These are phyloP conservation scores for Tenthredo amoena DNA, from an alignment of 2,888 invertebrate genomes.

Conservation along the genomic window DNA sequence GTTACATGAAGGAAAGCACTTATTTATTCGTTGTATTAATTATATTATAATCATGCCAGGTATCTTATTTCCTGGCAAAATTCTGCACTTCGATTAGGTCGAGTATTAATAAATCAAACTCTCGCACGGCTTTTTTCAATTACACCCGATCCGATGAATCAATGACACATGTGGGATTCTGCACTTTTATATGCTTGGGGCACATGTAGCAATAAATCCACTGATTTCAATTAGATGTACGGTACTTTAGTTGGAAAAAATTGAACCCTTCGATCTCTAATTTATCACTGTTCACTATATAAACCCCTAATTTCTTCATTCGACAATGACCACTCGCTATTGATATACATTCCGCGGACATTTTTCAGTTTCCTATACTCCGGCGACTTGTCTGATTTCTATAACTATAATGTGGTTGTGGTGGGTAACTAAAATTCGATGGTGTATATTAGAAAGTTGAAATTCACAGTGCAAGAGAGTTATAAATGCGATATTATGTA, in stretches of 20 bases:
- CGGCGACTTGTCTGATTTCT: background rate
- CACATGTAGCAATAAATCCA: background rate
- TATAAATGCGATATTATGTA: slow-evolving; percentile 27
- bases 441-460: slow-evolving; percentile 13
- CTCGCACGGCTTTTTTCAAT: background rate
- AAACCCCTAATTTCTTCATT: background rate
- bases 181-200: background rate
- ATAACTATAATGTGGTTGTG: background rate
- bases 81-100: background rate
- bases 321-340: background rate
- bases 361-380: background rate
- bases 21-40: background rate
- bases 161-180: background rate
- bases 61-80: background rate
- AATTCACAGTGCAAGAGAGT: background rate
- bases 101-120: background rate
- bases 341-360: background rate
- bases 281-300: background rate
- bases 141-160: background rate
- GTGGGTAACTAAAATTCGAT: slow-evolving; percentile 10
- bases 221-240: background rate
- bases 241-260: background rate
- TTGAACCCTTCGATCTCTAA: background rate
- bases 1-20: background rate
- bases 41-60: background rate